These are phyloP conservation scores for Tachina grossa DNA, from an alignment of 2,888 invertebrate species.

Conservation along the genomic window DNA sequence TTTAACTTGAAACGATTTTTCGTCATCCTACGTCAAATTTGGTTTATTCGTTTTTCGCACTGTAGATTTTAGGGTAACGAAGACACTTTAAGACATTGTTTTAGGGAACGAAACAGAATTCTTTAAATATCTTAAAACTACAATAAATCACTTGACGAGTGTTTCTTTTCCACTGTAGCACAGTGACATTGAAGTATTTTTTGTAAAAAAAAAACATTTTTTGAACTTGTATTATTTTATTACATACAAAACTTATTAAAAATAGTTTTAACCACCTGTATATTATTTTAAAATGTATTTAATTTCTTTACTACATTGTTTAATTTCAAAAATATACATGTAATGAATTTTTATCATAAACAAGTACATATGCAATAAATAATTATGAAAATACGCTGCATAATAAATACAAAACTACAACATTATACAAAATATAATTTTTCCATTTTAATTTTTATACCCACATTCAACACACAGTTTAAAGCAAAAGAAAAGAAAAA, in stretches of 20 bases:
- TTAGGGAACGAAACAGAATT: no score
- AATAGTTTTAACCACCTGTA: slow-evolving; percentile 16
- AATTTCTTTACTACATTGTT: neutral
- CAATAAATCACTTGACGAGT: neutral
- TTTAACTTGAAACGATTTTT: no score
- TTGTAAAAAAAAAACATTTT: neutral
- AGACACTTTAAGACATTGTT: no score
- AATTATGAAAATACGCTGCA: slow-evolving; percentile 52
- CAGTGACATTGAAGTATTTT: slow-evolving; percentile 4
- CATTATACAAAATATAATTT: slow-evolving; percentile 26
- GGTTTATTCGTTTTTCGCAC: no score
- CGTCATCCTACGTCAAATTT: no score
- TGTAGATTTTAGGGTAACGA: no score
- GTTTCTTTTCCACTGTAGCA: neutral
- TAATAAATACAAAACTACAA: neutral
- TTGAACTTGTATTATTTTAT: slow-evolving; percentile 14
- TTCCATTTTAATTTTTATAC: slow-evolving; percentile 41
- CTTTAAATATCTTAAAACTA: no score
- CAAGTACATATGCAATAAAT: slow-evolving; percentile 48
- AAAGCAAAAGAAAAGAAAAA: neutral
- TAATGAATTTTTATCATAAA: slow-evolving; percentile 10
- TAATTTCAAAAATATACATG: slow-evolving; percentile 19
- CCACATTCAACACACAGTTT: slow-evolving; percentile 16
- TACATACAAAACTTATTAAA: slow-evolving; percentile 3
- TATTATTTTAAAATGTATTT: slow-evolving; percentile 48